Conservation (phyloP, 2,888 invertebrate genomes). For the Elmis aenea region DNA sequence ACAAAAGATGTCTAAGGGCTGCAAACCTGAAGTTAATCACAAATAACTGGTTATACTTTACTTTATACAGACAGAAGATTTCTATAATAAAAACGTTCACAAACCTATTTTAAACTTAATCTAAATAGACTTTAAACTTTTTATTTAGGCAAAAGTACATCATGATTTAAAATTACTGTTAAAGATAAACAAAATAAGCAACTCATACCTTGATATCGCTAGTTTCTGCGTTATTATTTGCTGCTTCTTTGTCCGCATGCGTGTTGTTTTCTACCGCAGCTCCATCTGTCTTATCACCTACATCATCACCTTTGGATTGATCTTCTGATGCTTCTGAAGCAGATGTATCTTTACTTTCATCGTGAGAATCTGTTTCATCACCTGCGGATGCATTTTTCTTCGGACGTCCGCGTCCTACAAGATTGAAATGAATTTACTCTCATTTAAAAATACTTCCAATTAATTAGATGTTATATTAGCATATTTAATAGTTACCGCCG, state of each 20-base stretch:
- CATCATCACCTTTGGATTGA: constrained; percentile 13
- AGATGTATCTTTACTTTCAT: constrained; percentile 39
- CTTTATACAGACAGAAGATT: too few species aligned
- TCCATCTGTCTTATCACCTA: constrained; percentile 18
- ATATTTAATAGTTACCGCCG: constrained; percentile 5
- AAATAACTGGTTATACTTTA: too few species aligned
- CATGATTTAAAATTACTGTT: too few species aligned
- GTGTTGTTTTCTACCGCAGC: constrained; percentile 24
- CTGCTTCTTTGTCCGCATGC: constrained; percentile 31
- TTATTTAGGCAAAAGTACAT: too few species aligned
- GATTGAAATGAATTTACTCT: constrained; percentile 10
- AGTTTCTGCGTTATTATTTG: constrained; percentile 39
- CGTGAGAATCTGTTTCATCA: constrained; percentile 39
- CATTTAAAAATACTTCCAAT: not conserved
- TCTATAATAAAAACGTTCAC: too few species aligned
- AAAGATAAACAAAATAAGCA: too few species aligned
- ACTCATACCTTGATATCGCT: constrained; percentile 3
- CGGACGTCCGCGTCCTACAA: constrained; percentile 40
- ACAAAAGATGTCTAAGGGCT: too few species aligned
- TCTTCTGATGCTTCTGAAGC: constrained; percentile 28
- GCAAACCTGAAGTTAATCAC: too few species aligned
- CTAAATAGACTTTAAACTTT: too few species aligned
- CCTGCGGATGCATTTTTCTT: constrained; percentile 35
- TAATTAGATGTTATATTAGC: not conserved
- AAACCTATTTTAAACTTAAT: too few species aligned